Evolutionary conservation across 2,113 vertebrate species (phyloP).

Genomic region (Stegostoma tigrinum): DNA sequence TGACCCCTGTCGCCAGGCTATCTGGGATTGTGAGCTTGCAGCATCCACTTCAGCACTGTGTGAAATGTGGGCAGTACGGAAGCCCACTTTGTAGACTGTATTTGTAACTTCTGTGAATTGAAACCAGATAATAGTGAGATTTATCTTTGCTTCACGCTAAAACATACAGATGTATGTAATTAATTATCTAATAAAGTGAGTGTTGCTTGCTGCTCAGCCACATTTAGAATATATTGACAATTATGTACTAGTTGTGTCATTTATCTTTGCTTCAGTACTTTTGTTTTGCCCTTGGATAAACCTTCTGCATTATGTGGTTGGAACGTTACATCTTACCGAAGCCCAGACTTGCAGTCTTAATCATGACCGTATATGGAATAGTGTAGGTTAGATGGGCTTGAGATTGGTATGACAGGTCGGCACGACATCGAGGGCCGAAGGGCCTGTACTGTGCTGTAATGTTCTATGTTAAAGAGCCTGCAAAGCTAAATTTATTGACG

Average conservation of each 20-base stretch:
- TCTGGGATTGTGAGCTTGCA: background rate
- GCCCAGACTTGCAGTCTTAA: background rate
- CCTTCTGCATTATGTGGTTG: background rate
- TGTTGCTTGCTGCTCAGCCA: background rate
- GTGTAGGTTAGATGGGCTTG: too few species aligned
- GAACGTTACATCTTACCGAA: background rate
- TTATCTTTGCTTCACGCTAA: background rate
- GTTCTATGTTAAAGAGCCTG: too few species aligned
- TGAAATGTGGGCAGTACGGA: background rate
- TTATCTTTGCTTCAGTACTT: background rate
- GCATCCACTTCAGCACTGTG: background rate
- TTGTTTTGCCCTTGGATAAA: background rate
- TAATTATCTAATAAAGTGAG: background rate
- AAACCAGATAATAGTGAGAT: background rate
- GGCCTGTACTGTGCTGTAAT: too few species aligned
- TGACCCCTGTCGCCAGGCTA: too few species aligned
- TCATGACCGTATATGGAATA: too few species aligned
- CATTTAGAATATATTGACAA: background rate
- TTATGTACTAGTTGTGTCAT: background rate
- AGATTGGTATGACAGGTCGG: too few species aligned
- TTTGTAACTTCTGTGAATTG: background rate
- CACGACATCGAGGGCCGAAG: too few species aligned
- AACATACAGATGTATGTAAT: background rate
- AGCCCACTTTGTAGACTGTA: background rate
- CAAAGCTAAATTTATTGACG: background rate